These are phyloP conservation scores for Sitodiplosis mosellana DNA, from an alignment of 1,140 invertebrate species.

Conservation along the genomic window DNA sequence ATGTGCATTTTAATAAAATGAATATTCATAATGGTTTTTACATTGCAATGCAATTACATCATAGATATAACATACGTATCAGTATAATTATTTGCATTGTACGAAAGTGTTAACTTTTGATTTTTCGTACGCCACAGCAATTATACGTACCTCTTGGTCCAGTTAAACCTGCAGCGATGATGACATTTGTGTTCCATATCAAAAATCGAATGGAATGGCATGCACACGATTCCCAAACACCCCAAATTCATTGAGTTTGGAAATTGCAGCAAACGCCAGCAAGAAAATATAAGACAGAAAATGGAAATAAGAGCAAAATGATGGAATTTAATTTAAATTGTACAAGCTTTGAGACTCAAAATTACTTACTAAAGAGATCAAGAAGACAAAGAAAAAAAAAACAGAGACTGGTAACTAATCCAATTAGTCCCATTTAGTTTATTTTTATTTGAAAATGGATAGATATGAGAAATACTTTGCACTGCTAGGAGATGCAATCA, in stretches of 20 bases:
- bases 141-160: constrained; percentile 26
- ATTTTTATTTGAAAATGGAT: background rate
- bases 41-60: background rate
- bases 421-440: background rate
- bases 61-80: too few relatives aligned
- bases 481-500: background rate
- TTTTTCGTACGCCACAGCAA: constrained; percentile 2
- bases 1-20: background rate
- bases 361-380: background rate
- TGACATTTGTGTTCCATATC: background rate
- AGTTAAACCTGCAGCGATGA: background rate
- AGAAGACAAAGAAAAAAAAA: background rate
- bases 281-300: too few relatives aligned
- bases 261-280: too few relatives aligned
- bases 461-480: background rate
- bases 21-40: background rate
- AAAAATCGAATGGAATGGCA: background rate
- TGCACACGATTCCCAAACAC: background rate
- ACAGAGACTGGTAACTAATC: background rate
- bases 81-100: too few relatives aligned
- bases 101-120: constrained; percentile 2
- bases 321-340: too few relatives aligned
- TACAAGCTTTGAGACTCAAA: constrained; percentile 4
- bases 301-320: too few relatives aligned
- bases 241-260: too few relatives aligned